phyloP scores from a whole-genome alignment of 2,113 vertebrate genomes.

The Girardinichthys multiradiatus region DNA sequence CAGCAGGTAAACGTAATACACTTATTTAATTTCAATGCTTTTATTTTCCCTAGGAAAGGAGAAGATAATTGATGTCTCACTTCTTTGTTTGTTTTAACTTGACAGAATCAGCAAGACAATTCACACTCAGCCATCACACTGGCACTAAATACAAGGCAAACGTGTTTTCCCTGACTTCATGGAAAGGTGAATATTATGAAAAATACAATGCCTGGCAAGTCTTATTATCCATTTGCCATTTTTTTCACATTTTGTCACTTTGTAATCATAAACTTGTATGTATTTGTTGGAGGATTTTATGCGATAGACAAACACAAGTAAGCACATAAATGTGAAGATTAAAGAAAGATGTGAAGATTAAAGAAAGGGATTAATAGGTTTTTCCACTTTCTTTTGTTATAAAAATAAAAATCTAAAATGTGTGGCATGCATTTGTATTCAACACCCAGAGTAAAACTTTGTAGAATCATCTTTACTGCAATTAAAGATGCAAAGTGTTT shows the following conservation, averaged over 20 bases:
- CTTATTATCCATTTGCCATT: too few relatives aligned
- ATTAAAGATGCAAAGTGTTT: too few relatives aligned
- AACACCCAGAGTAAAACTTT: too few relatives aligned
- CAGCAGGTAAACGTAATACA: constrained; percentile 75
- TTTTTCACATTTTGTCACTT: not conserved
- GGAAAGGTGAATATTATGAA: constrained; percentile 30
- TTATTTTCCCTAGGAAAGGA: constrained; percentile 76
- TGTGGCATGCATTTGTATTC: too few relatives aligned
- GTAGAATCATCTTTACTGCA: too few relatives aligned
- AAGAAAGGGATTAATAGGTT: too few relatives aligned
- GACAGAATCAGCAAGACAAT: constrained; percentile 70
- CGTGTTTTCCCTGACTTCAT: constrained; percentile 28
- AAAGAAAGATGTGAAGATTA: too few relatives aligned
- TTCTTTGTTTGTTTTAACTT: constrained; percentile 70
- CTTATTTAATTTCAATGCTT: constrained; percentile 73
- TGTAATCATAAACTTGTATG: not conserved
- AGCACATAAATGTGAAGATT: not conserved
- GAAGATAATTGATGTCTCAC: constrained; percentile 72
- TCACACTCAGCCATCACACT: constrained; percentile 57
- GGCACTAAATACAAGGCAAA: constrained; percentile 57
- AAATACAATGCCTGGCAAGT: constrained; percentile 10
- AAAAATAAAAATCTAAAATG: too few relatives aligned
- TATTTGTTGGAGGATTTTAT: not conserved
- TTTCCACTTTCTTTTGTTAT: too few relatives aligned
- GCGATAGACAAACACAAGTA: not conserved